Evolutionary conservation across 2,113 vertebrate species (phyloP).

Genomic region (Sorex araneus): DNA sequence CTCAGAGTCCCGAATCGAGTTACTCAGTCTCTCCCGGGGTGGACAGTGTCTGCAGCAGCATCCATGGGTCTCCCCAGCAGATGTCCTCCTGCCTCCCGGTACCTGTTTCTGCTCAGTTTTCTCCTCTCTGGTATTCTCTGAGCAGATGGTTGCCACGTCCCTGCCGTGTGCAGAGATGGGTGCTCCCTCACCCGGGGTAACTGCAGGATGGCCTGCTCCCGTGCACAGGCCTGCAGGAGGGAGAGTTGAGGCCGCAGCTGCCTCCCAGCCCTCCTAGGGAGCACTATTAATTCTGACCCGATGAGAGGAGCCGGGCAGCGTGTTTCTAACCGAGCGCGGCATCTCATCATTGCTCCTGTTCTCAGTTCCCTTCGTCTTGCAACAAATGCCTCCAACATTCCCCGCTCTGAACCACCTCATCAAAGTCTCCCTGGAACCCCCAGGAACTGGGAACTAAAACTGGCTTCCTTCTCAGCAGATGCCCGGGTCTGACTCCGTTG

Average conservation of each 20-base stretch:
- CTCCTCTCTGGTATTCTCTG: constrained; percentile 23
- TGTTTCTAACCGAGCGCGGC: background rate
- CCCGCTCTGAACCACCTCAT: constrained; percentile 66
- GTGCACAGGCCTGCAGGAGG: background rate
- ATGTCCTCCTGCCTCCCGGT: background rate
- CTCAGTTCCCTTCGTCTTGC: constrained; percentile 62
- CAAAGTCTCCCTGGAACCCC: constrained; percentile 56
- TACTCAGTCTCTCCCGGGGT: constrained; percentile 22
- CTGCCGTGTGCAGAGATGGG: background rate
- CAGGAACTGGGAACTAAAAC: constrained; percentile 58
- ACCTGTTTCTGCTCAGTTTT: background rate
- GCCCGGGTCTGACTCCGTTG: constrained; percentile 51
- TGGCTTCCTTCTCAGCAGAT: constrained; percentile 61
- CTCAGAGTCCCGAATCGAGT: constrained; percentile 29
- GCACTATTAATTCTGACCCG: background rate
- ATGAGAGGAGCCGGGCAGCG: background rate
- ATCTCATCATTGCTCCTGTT: constrained; percentile 26
- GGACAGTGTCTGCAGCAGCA: background rate
- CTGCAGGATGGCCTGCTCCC: background rate
- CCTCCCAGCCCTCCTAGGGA: background rate
- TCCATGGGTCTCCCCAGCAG: background rate
- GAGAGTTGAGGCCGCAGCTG: background rate
- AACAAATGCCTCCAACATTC: constrained; percentile 53
- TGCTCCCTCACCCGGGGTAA: background rate
- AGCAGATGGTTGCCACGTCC: background rate